Base-by-base conservation (phyloP, 2,888 invertebrate genomes). In the Microctonus brassicae region DNA sequence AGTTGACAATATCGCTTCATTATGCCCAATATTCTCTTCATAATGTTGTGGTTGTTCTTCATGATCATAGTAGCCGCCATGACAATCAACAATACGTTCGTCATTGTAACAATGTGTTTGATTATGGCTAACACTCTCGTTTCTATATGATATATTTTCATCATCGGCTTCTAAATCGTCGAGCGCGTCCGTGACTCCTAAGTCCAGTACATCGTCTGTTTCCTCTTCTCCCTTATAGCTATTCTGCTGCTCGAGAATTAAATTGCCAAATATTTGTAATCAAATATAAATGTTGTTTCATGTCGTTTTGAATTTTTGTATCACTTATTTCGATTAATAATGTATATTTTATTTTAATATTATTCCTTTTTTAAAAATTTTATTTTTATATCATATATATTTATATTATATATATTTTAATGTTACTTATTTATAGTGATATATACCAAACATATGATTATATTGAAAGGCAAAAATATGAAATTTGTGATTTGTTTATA, bases 201-300 rank as follows among this genome's bases (percentile, higher is more conserved):
- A 83, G 80, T 88, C 88, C 85, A 88, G 83, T 65, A 88, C 85
- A 82, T 88, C 88, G 76, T 88, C 88, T 80, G 86, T 87, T 79
- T 87, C 87, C 83, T 87, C 87, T 84, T 87, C 87, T 83, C 84
- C 87, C 83, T 87, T 87, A 86, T 84, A 84, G 85, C 84, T 85
- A 85, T 82, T 85, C 82, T 84, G 84, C 86, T 86, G 86, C 87
- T 84, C 84, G 78, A 80, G 76, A 77, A 77, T 77, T 77, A 77
- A 77, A 77, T 77, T 76, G 74, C 74, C 77, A 77, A 77, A 86
- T 78, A 80, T 81, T 82, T 78, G 78, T 80, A 76, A 83, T 82
- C 78, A 83, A 80, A 80, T 73, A 78, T 77, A 76, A 75, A 76
- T 72, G 74, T 75, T 72, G 70, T 42, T 47, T 60, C 26, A 62